These are phyloP conservation scores for Labeo catla DNA, from an alignment of 2,113 vertebrate species.

Conservation along the genomic window DNA sequence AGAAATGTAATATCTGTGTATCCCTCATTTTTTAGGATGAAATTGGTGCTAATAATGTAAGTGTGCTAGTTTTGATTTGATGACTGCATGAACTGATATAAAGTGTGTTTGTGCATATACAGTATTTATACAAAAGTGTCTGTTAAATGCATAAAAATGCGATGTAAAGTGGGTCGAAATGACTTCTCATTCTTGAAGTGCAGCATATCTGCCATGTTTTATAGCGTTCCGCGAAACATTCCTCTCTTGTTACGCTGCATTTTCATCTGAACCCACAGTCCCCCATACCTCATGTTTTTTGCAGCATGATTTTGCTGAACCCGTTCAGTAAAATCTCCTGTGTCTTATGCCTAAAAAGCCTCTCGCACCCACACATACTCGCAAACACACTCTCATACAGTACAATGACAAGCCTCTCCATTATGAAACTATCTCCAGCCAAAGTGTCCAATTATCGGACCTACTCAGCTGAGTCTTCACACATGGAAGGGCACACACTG, in stretches of 20 bases:
- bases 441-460: conserved; percentile 65
- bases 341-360: conserved; percentile 34
- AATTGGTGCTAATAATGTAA: too few species aligned
- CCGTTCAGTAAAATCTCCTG: conserved; percentile 44
- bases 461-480: conserved; percentile 65
- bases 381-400: conserved; percentile 38
- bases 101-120: too few species aligned
- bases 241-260: conserved; percentile 27
- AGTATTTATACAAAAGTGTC: too few species aligned
- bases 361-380: conserved; percentile 30
- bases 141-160: too few species aligned
- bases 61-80: too few species aligned
- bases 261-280: conserved; percentile 25
- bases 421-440: conserved; percentile 64
- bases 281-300: conserved; percentile 35
- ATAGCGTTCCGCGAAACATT: background rate
- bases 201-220: conserved; percentile 11
- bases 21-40: too few species aligned
- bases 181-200: background rate
- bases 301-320: conserved; percentile 21
- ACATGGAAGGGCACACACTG: conserved; percentile 53
- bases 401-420: conserved; percentile 53
- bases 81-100: too few species aligned
- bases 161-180: background rate
- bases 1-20: too few species aligned